Evolutionary conservation across 2,888 invertebrate genomes (phyloP), one percentile per base, ranked within the genome.

Genomic region (Stenolophus ochropezus): DNA sequence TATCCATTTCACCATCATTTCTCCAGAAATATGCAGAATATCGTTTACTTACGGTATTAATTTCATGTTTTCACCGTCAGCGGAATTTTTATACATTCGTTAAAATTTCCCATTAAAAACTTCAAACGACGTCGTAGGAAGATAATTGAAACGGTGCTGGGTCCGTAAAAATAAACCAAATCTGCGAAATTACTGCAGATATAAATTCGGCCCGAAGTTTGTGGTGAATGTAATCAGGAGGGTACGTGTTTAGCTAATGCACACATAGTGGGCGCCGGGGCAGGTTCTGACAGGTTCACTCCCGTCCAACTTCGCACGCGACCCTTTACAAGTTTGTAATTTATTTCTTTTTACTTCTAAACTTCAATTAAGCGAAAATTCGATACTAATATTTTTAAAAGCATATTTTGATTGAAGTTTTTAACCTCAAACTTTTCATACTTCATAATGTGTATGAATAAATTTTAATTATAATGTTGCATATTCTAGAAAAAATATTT

Each of bases 71-170:
- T 5, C 21, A n/a, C 8, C 77, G 42, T 77, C 77, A 77, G 77
- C 77, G 20, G 58, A 77, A 42, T 73, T 71, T 69, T 73, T 73
- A 73, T 49, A 47, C 47, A 73, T 73, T 73, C 73, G 73, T 49
- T 49, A 73, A 73, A 73, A 73, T 49, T 49, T 73, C 73, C 73
- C 49, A 73, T 73, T 73, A 73, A 73, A 69, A 73, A 73, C 73
- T 73, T 73, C 73, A 73, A 73, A 73, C 73, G 73, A 73, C 73
- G 49, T 73, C 23, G 49, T 73, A 49, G 20, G 11, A 73, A 73
- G 73, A 73, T 73, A 73, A 73, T 73, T 73, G 73, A 73, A 73
- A 49, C 73, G 21, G 49, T 21, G 49, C 73, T 73, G 6, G 73
- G 47, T 49, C 49, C 49, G 49, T 20, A 49, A 73, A 73, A 73